Evolutionary conservation across 1,140 invertebrate species (phyloP).

Genomic region (Thrips palmi): DNA sequence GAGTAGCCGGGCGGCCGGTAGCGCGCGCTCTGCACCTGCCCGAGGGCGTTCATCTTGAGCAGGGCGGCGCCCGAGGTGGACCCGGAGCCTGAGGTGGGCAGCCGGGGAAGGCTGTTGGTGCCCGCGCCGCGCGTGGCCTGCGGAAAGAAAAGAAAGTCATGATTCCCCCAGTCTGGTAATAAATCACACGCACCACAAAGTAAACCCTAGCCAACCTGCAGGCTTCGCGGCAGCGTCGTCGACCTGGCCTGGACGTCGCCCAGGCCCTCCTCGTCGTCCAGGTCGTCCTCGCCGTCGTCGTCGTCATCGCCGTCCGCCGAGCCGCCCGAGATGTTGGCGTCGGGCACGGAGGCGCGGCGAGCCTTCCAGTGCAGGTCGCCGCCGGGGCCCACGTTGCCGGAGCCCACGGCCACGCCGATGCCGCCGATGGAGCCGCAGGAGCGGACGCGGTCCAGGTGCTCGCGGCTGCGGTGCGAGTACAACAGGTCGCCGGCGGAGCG

Average conservation of each 20-base stretch:
- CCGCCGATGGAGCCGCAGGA: conserved; percentile 65
- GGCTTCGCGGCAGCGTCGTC: conserved; percentile 41
- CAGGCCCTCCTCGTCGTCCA: conserved; percentile 19
- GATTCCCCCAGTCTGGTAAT: conserved; percentile 14
- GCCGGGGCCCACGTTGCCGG: conserved; percentile 25
- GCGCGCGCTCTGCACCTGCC: conserved; percentile 59
- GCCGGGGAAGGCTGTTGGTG: conserved; percentile 53
- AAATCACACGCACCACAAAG: conserved; percentile 14
- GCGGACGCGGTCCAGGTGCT: conserved; percentile 50
- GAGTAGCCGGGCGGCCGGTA: conserved; percentile 64
- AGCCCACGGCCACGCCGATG: conserved; percentile 33
- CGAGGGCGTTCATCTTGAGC: conserved; percentile 34
- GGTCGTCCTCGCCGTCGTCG: conserved; percentile 29
- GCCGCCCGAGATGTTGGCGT: conserved; percentile 41
- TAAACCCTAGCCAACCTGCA: too few species aligned
- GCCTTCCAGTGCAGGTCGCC: too few species aligned
- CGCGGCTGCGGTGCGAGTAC: conserved; percentile 53
- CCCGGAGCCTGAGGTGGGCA: conserved; percentile 33
- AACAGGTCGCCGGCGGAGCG: conserved; percentile 59
- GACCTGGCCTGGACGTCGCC: conserved; percentile 25
- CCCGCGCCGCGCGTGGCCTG: conserved; percentile 29
- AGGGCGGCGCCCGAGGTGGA: conserved; percentile 25
- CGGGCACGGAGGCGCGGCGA: conserved; percentile 48
- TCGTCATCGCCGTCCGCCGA: conserved; percentile 43
- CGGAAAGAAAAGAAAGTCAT: too few species aligned